phyloP scores from a whole-genome alignment of 2,888 invertebrate species.

The Cryptus armator region DNA sequence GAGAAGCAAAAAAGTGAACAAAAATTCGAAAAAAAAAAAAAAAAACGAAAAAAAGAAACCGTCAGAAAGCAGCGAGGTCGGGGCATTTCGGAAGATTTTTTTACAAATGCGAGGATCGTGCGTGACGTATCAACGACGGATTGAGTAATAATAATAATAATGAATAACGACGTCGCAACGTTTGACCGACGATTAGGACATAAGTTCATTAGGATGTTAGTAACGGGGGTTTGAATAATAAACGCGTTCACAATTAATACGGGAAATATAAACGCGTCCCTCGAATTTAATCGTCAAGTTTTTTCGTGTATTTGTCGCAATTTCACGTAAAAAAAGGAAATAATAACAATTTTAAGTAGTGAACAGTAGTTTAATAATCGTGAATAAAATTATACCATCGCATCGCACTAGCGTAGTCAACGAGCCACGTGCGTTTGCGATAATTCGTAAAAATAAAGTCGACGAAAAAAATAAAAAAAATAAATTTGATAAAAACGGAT shows the following conservation, averaged over 20 bases:
- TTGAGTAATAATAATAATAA: slow-evolving; percentile 66
- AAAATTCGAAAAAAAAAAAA: slow-evolving; percentile 10
- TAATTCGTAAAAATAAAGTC: slow-evolving; percentile 22
- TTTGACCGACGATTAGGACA: slow-evolving; percentile 62
- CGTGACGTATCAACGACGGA: slow-evolving; percentile 71
- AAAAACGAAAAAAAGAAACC: background rate
- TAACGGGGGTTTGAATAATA: slow-evolving; percentile 44
- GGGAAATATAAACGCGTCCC: slow-evolving; percentile 62
- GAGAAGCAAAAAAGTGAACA: slow-evolving; percentile 58
- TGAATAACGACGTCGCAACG: slow-evolving; percentile 59
- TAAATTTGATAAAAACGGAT: background rate
- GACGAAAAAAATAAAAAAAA: background rate
- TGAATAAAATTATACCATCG: slow-evolving; percentile 67
- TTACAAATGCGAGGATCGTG: slow-evolving; percentile 60
- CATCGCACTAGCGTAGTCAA: slow-evolving; percentile 71
- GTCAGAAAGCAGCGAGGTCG: slow-evolving; percentile 48
- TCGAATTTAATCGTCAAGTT: slow-evolving; percentile 68
- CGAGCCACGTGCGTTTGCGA: slow-evolving; percentile 73
- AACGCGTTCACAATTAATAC: slow-evolving; percentile 46
- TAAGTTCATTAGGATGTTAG: slow-evolving; percentile 17
- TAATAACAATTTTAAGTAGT: slow-evolving; percentile 38
- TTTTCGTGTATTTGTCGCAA: slow-evolving; percentile 67
- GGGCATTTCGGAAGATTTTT: slow-evolving; percentile 74
- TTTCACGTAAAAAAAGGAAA: slow-evolving; percentile 66
- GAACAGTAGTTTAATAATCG: slow-evolving; percentile 48